Evolutionary conservation across 2,113 vertebrate genomes (phyloP).

Genomic region (Rafetus swinhoei): DNA sequence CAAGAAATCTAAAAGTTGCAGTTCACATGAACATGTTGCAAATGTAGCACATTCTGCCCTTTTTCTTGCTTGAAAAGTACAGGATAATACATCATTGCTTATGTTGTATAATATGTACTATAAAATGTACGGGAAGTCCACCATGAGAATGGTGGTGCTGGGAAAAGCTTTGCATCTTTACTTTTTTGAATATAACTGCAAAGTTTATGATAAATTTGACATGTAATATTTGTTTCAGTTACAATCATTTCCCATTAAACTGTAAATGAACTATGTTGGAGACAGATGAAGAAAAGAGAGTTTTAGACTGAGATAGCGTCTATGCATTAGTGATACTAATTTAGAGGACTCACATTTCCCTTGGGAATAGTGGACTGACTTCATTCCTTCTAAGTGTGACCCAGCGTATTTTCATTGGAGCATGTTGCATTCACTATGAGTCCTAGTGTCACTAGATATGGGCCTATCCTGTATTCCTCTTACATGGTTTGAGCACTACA

Average conservation of each 20-base stretch:
- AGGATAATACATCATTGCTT: neutral
- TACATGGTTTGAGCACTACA: neutral
- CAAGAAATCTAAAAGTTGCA: neutral
- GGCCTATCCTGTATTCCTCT: fast-evolving
- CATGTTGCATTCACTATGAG: neutral
- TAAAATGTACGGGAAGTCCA: fast-evolving
- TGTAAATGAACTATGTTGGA: neutral
- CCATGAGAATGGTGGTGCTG: neutral
- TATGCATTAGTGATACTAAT: neutral
- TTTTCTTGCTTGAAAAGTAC: neutral
- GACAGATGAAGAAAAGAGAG: neutral
- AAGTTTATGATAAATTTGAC: neutral
- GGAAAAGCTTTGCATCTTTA: neutral
- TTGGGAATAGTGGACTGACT: fast-evolving
- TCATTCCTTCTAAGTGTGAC: neutral
- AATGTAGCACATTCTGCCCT: neutral
- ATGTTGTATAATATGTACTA: neutral
- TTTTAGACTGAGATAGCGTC: neutral
- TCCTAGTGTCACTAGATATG: too few relatives aligned
- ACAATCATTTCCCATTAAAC: neutral
- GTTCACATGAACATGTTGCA: neutral
- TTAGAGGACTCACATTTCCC: neutral
- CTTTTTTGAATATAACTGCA: neutral
- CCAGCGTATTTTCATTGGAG: neutral
- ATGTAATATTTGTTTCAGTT: neutral